Conservation (phyloP, 1,140 invertebrate species). For the Bursaphelenchus mucronatus region DNA sequence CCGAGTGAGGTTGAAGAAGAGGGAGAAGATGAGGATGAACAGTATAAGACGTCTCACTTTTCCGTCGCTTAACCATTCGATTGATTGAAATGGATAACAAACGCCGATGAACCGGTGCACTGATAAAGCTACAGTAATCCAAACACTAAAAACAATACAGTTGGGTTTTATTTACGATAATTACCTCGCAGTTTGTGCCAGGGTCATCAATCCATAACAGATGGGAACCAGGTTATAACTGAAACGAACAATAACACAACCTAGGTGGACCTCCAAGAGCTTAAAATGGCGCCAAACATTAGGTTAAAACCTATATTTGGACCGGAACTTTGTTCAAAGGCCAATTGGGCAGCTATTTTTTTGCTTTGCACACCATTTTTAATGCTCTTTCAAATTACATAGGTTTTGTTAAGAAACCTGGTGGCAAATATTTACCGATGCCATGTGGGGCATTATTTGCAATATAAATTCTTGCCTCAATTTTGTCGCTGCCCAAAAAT, state of each 20-base stretch:
- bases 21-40: constrained; percentile 30
- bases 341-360: no score
- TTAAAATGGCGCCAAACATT: background rate
- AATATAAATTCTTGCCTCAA: constrained; percentile 28
- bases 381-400: background rate
- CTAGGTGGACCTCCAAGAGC: background rate
- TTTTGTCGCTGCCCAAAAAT: constrained; percentile 35
- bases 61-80: constrained; percentile 22
- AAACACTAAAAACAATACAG: constrained; percentile 33
- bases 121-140: constrained; percentile 50
- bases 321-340: background rate
- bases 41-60: constrained; percentile 38
- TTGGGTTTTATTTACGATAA: constrained; percentile 9
- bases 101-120: constrained; percentile 49
- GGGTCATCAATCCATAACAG: constrained; percentile 48
- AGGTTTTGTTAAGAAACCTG: no score
- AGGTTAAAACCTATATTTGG: background rate
- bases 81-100: constrained; percentile 45
- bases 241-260: constrained; percentile 16
- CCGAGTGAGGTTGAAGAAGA: constrained; percentile 44
- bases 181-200: constrained; percentile 47
- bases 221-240: constrained; percentile 38
- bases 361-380: no score
- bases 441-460: background rate
- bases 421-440: no score